A percentile compares a stretch with the other conserved stretches of the same genome.
Evolutionary conservation across 2,888 invertebrate genomes (phyloP).

Genomic region (Zygaena filipendulae): DNA sequence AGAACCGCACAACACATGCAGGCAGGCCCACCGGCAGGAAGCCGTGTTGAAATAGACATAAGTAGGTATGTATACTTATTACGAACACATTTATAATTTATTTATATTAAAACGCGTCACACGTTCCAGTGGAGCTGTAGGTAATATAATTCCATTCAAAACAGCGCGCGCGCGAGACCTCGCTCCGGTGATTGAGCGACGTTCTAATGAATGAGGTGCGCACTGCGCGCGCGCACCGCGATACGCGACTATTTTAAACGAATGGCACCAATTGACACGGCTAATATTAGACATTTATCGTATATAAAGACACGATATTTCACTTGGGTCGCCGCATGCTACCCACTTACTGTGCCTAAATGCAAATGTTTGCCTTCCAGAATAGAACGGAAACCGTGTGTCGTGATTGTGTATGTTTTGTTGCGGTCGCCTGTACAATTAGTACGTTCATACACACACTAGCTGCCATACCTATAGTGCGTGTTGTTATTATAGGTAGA

Average conservation of each 20-base stretch:
- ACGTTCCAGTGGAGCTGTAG: too few species aligned
- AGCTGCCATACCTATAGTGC: too few species aligned
- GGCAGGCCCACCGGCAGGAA: too few species aligned
- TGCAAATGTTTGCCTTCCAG: conserved; percentile 33
- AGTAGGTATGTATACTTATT: too few species aligned
- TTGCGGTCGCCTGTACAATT: conserved; percentile 10
- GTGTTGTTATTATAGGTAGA: too few species aligned
- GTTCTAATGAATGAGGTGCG: conserved; percentile 34
- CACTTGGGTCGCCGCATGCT: conserved; percentile 19
- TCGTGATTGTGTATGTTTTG: conserved; percentile 22
- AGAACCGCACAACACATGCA: too few species aligned
- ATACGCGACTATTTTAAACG: conserved; percentile 31
- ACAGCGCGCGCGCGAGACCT: neutral
- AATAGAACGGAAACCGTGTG: conserved; percentile 38
- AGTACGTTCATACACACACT: too few species aligned
- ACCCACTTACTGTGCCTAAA: conserved; percentile 10
- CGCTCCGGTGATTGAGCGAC: conserved; percentile 19
- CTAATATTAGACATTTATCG: conserved; percentile 36
- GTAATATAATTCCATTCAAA: neutral
- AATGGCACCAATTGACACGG: conserved; percentile 40
- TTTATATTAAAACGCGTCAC: too few species aligned
- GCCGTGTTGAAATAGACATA: too few species aligned
- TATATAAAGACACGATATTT: conserved; percentile 22
- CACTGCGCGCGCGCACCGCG: conserved; percentile 22
- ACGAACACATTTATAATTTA: too few species aligned